phyloP scores from a whole-genome alignment of 2,888 invertebrate species.

The Pegoplata infirma region DNA sequence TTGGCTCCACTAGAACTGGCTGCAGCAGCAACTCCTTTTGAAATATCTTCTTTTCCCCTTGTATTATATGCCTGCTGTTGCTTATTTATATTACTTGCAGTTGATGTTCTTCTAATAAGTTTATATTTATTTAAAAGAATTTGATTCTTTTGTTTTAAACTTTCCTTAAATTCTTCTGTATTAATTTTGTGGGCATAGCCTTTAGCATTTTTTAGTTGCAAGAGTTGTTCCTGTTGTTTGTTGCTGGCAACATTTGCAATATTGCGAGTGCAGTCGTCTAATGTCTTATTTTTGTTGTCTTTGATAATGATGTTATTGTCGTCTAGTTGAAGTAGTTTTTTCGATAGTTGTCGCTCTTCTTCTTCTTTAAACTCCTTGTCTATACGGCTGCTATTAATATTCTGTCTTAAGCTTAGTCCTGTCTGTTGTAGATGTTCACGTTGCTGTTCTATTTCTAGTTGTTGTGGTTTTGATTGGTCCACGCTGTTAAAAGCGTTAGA shows the following conservation, averaged over 20 bases:
- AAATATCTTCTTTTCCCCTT: slow-evolving; percentile 6
- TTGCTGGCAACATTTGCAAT: slow-evolving; percentile 56
- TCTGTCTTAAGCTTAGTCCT: slow-evolving; percentile 51
- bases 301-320: slow-evolving; percentile 20
- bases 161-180: slow-evolving; percentile 9
- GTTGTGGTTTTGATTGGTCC: slow-evolving; percentile 62
- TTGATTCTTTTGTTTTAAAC: slow-evolving; percentile 49
- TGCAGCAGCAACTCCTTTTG: neutral
- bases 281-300: slow-evolving; percentile 39
- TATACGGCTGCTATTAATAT: slow-evolving; percentile 41
- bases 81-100: neutral
- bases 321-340: slow-evolving; percentile 24
- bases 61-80: neutral
- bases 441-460: no score
- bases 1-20: neutral
- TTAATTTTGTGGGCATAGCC: slow-evolving; percentile 9
- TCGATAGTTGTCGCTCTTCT: slow-evolving; percentile 39
- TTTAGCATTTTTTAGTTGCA: slow-evolving; percentile 11
- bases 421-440: slow-evolving; percentile 55
- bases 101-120: slow-evolving; percentile 36
- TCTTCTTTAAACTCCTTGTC: slow-evolving; percentile 38
- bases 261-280: slow-evolving; percentile 26
- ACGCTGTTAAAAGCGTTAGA: slow-evolving; percentile 65
- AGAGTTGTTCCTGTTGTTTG: slow-evolving; percentile 20
- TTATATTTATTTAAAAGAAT: slow-evolving; percentile 57